A percentile compares a stretch with the other conserved stretches of the same genome.
Evolutionary conservation across 53 echinoderm and acorn worm genomes (phyloP).

Genomic region (Luidia sarsii): DNA sequence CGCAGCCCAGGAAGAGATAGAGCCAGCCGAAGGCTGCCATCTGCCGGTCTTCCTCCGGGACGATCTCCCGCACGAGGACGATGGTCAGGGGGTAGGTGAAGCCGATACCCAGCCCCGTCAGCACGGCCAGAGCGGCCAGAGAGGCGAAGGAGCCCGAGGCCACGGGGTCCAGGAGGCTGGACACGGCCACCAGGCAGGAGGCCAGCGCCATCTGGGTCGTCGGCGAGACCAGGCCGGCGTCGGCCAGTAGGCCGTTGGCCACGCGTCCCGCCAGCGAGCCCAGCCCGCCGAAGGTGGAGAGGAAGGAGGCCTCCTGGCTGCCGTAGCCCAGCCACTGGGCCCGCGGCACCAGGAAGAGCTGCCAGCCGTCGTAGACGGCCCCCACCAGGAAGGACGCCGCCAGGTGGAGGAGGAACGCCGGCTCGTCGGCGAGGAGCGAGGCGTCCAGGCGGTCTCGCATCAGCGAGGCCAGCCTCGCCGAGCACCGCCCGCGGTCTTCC

Average conservation of each 20-base stretch:
- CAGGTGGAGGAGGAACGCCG: background rate
- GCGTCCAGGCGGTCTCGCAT: constrained; percentile 14
- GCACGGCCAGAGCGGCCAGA: background rate
- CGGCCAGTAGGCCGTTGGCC: constrained; percentile 5
- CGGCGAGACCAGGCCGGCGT: background rate
- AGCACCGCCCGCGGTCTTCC: too few species aligned
- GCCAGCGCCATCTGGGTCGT: constrained; percentile 4
- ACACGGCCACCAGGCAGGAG: background rate
- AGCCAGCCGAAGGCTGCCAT: constrained; percentile 41
- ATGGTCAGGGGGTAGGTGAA: constrained; percentile 20
- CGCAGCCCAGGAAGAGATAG: constrained; percentile 3
- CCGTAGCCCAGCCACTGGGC: constrained; percentile 9
- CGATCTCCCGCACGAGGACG: background rate
- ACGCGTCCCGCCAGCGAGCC: constrained; percentile 21
- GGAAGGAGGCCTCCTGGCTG: constrained; percentile 18
- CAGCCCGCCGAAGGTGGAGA: constrained; percentile 27
- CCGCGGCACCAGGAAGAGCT: constrained; percentile 29
- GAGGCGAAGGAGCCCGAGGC: constrained; percentile 11
- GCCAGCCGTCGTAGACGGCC: constrained; percentile 26
- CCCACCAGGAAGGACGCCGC: background rate
- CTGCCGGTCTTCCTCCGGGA: background rate
- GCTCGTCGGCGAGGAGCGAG: constrained; percentile 6
- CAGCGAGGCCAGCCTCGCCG: too few species aligned
- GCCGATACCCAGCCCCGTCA: constrained; percentile 16
- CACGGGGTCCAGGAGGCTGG: constrained; percentile 14